Evolutionary conservation across 2,113 vertebrate species (phyloP).

Genomic region (Grantiella picta): DNA sequence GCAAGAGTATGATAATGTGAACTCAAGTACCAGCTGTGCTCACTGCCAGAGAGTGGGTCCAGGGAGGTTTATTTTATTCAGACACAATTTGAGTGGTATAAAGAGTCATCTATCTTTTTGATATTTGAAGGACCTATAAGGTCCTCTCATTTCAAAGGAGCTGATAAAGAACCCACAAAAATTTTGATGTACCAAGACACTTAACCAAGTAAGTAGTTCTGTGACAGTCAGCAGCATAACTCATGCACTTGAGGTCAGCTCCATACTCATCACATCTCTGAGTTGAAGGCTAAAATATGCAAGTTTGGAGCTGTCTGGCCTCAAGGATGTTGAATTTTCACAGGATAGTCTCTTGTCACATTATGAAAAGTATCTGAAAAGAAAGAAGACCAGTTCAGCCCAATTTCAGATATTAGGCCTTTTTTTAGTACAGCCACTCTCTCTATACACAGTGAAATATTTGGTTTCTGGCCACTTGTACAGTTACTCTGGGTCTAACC

Average conservation of each 20-base stretch:
- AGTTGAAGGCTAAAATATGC: background rate
- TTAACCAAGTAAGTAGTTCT: background rate
- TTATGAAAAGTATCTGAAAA: background rate
- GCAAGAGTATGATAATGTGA: background rate
- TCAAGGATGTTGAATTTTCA: background rate
- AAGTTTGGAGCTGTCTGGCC: background rate
- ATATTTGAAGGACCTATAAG: background rate
- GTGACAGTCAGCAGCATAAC: background rate
- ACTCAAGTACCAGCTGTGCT: background rate
- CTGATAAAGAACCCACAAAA: background rate
- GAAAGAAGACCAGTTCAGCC: background rate
- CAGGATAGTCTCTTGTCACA: background rate
- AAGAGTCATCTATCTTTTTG: background rate
- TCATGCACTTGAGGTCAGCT: background rate
- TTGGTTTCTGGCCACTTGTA: background rate
- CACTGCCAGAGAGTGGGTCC: background rate
- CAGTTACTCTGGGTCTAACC: background rate
- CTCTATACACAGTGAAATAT: background rate
- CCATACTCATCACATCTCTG: background rate
- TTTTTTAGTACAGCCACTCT: background rate
- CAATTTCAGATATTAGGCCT: background rate
- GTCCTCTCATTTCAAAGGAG: background rate
- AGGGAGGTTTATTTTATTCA: background rate
- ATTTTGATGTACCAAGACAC: background rate
- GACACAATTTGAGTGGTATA: background rate